Conservation (phyloP, 2,113 vertebrate species). For the Cephalopterus ornatus region DNA sequence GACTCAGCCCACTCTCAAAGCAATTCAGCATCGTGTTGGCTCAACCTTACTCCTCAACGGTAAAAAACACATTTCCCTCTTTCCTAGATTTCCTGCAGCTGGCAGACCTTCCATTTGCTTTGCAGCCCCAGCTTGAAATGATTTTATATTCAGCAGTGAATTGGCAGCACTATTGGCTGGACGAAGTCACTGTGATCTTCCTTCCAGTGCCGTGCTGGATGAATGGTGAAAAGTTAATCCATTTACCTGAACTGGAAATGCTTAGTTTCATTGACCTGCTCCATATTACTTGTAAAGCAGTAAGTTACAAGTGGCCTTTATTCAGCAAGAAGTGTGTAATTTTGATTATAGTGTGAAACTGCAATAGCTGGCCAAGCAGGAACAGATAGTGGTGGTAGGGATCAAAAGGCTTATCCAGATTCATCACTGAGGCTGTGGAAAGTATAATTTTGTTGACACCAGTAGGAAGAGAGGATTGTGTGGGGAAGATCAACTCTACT, state of each 20-base stretch:
- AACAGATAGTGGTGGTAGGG: background rate
- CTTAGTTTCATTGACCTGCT: background rate
- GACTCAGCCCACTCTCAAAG: background rate
- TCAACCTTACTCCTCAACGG: background rate
- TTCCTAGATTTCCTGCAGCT: slow-evolving; percentile 25
- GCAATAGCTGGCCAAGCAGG: background rate
- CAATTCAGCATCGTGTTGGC: background rate
- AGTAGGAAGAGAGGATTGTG: background rate
- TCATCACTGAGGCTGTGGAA: background rate
- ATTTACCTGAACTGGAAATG: background rate
- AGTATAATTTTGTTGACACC: background rate
- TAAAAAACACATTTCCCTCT: background rate
- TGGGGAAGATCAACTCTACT: background rate
- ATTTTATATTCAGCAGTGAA: slow-evolving; percentile 13
- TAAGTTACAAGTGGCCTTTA: background rate
- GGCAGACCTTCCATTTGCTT: background rate
- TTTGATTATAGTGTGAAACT: background rate
- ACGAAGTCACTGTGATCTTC: background rate
- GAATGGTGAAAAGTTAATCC: slow-evolving; percentile 14
- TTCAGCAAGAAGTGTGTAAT: background rate
- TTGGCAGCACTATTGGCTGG: background rate
- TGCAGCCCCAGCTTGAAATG: slow-evolving; percentile 29
- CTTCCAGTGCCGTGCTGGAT: background rate
- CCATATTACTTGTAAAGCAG: background rate
- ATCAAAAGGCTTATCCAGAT: background rate